These are phyloP conservation scores for Lepidonotus clava DNA, from an alignment of 2,888 invertebrate genomes.

Conservation along the genomic window DNA sequence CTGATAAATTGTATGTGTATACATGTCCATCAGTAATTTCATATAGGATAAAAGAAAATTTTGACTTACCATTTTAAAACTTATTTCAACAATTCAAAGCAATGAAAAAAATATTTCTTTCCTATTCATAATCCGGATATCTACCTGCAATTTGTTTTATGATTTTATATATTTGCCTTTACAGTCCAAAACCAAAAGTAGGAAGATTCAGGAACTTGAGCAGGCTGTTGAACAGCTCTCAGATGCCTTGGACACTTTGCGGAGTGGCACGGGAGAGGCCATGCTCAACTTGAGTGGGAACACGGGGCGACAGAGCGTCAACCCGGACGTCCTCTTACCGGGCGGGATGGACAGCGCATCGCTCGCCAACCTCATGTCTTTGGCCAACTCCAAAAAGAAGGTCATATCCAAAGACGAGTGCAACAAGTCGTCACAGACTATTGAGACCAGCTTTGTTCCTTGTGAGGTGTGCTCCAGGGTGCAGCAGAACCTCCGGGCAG, in stretches of 20 bases:
- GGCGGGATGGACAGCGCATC: slow-evolving; percentile 29
- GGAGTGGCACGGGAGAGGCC: background rate
- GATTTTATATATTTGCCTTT: no score
- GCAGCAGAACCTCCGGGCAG: slow-evolving; percentile 76
- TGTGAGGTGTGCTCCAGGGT: slow-evolving; percentile 79
- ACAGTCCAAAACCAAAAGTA: slow-evolving; percentile 71
- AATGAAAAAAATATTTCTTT: no score
- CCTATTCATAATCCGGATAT: no score
- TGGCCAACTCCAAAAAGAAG: background rate
- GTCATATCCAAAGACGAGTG: slow-evolving; percentile 70
- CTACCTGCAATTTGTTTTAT: no score
- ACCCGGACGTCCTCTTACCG: slow-evolving; percentile 3
- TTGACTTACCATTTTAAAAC: no score
- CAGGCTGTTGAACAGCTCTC: slow-evolving; percentile 66
- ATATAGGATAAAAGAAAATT: no score
- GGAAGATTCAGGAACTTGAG: slow-evolving; percentile 72
- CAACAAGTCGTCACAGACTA: slow-evolving; percentile 79
- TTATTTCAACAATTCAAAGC: no score
- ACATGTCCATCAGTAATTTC: no score
- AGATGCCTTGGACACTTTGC: background rate
- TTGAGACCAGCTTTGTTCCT: slow-evolving; percentile 79
- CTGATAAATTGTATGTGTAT: no score
- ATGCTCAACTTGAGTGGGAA: background rate
- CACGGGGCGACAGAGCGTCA: background rate
- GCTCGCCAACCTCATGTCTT: background rate